Base-by-base conservation (phyloP, 2,797 vertebrate species). In the Balearica regulorum region DNA sequence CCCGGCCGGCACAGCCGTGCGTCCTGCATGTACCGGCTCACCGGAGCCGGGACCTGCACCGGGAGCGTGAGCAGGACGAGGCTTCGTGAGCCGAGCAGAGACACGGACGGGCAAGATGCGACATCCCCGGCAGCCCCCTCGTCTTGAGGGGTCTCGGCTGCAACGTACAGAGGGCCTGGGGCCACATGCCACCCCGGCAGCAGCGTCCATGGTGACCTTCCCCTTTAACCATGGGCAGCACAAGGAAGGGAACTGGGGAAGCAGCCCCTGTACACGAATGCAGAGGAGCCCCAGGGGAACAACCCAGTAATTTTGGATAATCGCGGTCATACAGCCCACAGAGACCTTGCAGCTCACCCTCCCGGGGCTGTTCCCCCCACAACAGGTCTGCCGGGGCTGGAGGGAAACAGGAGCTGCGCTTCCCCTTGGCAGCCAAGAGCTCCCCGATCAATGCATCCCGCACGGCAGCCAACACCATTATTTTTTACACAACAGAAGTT, bases 31-130 rank as follows among this genome's bases (percentile, higher is more conserved):
- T 25, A 15, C 44, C 7, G 3, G 41, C 31, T 8, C 26, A 2
- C 19, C 2, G 5, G 33, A 77, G 53, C 44, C 9, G 26, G 53
- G 53, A 51, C 11, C 18, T 5, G 31, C 62, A 10, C 54, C 9
- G 5, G 24, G 20, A 49, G 5, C 21, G 2, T 3, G 14, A 71
- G 7, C 26, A 16, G 54, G 20, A 37, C 22, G 28, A 25, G 44
- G 31, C 26, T 57, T 11, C 1, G 1, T 46, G 24, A 53, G 28
- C 69, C 3, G 1, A 57, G 54, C 3, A 2, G 29, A 68, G 48
- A 20, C 33, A 20, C 0, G 2, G 43, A 33, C 0, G 2, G 43
- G 57, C 20, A 33, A 1, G 3, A 37, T 14, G 21, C 0, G 4
- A 35, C 26, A 28, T 3, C 39, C 24, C 29, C 2, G 1, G 39